phyloP scores from a whole-genome alignment of 2,888 invertebrate genomes.

The Napeogenes sylphis region DNA sequence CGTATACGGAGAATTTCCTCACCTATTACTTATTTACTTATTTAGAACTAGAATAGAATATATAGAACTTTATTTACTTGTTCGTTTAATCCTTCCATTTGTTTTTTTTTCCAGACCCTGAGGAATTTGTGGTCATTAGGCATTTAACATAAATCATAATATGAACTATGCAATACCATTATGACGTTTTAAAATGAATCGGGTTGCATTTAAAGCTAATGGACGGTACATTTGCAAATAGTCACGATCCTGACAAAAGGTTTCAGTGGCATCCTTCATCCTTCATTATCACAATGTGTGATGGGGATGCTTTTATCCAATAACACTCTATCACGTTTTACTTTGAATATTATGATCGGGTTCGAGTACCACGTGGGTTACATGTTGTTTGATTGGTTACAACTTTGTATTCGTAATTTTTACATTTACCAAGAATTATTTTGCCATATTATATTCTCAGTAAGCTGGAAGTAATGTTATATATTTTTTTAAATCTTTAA shows the following conservation, averaged over 20 bases:
- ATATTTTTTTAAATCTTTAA: too few species aligned
- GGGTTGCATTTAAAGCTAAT: conserved; percentile 28
- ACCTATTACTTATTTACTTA: too few species aligned
- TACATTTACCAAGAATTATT: too few species aligned
- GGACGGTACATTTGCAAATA: conserved; percentile 35
- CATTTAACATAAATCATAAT: conserved; percentile 10
- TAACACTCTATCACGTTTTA: neutral
- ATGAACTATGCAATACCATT: conserved; percentile 12
- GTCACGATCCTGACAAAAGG: conserved; percentile 36
- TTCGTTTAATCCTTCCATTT: neutral
- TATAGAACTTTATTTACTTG: neutral
- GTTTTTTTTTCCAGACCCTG: neutral
- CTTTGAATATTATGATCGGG: conserved; percentile 1
- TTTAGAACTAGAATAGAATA: too few species aligned
- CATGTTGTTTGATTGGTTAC: too few species aligned
- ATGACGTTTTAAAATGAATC: conserved; percentile 17
- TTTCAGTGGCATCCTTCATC: conserved; percentile 27
- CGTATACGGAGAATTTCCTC: neutral
- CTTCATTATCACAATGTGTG: conserved; percentile 23
- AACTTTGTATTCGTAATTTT: too few species aligned
- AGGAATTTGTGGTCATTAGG: conserved; percentile 2
- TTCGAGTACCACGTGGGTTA: neutral
- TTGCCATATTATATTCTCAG: too few species aligned
- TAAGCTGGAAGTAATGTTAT: too few species aligned
- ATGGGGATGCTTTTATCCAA: conserved; percentile 6